A percentile compares a stretch with the other conserved stretches of the same genome.
These are phyloP conservation scores for Poecile atricapillus DNA, from an alignment of 2,113 vertebrate species.

Conservation along the genomic window DNA sequence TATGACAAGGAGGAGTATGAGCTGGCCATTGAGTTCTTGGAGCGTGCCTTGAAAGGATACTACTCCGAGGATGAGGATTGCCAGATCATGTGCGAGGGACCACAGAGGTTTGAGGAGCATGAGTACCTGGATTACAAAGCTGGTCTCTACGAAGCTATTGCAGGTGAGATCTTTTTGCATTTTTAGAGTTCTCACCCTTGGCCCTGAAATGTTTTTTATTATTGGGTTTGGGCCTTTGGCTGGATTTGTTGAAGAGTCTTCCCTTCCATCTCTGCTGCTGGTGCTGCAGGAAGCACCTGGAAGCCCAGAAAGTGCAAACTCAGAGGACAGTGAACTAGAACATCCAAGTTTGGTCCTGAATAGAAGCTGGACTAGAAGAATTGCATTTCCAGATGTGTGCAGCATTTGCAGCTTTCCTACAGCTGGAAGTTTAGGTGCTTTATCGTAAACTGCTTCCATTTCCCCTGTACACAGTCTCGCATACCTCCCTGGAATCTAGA, in stretches of 20 bases:
- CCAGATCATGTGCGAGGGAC: slow-evolving; percentile 85
- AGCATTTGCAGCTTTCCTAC: background rate
- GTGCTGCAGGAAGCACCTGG: background rate
- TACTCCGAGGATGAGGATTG: slow-evolving; percentile 85
- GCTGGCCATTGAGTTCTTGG: slow-evolving; percentile 79
- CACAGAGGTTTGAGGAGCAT: slow-evolving; percentile 84
- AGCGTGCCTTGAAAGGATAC: slow-evolving; percentile 85
- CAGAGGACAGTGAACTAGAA: background rate
- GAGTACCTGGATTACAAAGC: slow-evolving; percentile 83
- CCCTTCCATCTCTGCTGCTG: background rate
- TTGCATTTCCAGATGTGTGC: background rate
- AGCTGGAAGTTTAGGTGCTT: background rate
- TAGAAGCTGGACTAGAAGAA: background rate
- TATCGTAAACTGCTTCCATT: background rate
- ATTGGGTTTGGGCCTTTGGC: background rate
- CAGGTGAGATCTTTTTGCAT: slow-evolving; percentile 77
- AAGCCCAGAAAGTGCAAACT: background rate
- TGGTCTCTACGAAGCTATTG: slow-evolving; percentile 87
- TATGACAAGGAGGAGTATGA: slow-evolving; percentile 81
- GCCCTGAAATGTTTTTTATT: background rate
- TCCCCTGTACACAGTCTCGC: background rate
- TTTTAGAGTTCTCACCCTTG: background rate
- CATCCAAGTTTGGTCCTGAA: background rate
- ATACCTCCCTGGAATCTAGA: background rate
- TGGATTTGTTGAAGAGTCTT: background rate